Percentiles rank a stretch among this genome's conserved stretches.
These are phyloP conservation scores for Urocitellus parryii DNA, from an alignment of 2,113 vertebrate species.

Conservation along the genomic window DNA sequence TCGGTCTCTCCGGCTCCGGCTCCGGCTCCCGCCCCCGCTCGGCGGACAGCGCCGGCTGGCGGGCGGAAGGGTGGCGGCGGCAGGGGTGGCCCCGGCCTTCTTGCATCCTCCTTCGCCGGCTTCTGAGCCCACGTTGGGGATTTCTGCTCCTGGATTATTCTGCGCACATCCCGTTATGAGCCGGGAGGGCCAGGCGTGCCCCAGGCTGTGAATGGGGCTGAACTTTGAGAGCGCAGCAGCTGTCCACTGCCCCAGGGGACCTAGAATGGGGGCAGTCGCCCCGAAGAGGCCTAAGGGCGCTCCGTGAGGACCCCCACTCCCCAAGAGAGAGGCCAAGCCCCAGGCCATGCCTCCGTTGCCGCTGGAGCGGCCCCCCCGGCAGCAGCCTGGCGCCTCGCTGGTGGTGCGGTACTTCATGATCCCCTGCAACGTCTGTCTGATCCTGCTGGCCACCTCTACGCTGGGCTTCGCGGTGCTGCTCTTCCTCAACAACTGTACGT, in stretches of 20 bases:
- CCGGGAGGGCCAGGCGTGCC: neutral
- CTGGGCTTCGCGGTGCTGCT: slow-evolving; percentile 96
- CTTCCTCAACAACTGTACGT: slow-evolving; percentile 99
- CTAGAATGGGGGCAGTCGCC: slow-evolving; percentile 64
- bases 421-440: slow-evolving; percentile 98
- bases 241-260: neutral
- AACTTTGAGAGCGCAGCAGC: slow-evolving; percentile 8
- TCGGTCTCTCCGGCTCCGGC: neutral
- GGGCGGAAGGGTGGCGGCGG: neutral
- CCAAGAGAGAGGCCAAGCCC: neutral
- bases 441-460: slow-evolving; percentile 95
- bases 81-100: neutral
- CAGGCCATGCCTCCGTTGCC: slow-evolving; percentile 91
- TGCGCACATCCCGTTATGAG: slow-evolving; percentile 6
- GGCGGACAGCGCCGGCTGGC: neutral
- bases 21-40: neutral
- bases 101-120: neutral
- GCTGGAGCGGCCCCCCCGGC: slow-evolving; percentile 91
- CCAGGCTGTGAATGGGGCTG: neutral
- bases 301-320: slow-evolving; percentile 33
- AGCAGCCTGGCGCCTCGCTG: slow-evolving; percentile 96
- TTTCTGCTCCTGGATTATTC: neutral
- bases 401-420: slow-evolving; percentile 98
- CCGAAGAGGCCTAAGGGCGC: slow-evolving; percentile 67
- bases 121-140: neutral